Evolutionary conservation across 2,888 invertebrate species (phyloP), one percentile per base, ranked within the genome.

Genomic region (Tachystola acroxantha): DNA sequence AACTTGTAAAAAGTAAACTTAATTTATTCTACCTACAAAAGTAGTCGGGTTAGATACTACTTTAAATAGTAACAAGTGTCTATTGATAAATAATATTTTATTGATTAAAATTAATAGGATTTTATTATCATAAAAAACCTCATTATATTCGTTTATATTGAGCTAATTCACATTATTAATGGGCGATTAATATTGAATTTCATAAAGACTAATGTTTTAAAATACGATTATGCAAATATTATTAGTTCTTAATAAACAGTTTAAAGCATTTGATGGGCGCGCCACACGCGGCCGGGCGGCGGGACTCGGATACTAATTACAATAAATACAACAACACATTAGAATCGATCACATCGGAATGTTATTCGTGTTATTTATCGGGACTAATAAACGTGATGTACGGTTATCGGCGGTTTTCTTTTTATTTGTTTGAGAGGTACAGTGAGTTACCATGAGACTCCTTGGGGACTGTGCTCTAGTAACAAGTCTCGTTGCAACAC

Each of bases 221-320:
- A 74, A 79, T 66, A 68, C 65, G 68, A 79, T 85, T 85, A 85
- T 85, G 82, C 81, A 81, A 85, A 85, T 85, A 81, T 71, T 67
- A 84, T 82, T 78, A 72, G 76, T 80, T 81, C 70, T 69, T 81
- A 81, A 81, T 82, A 82, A 75, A 77, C 76, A 72, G 74, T 82
- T 79, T 71, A 64, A 30, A 25, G 57, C 3, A 66, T 69, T 70
- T 72, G 75, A 80, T 76, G 69, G 65, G 64, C 64, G 65, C 67
- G 67, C 71, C 71, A 65, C 78, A 71, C 75, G 65, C 58, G 59
- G 36, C 7, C 36, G 10, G n/a, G 16, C 38, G 31, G 24, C 32
- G 42, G 32, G 36, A 42, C 11, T n/a, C n/a, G n/a, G 42, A 36
- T 39, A 41, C 46, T 82, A 81, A 81, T 85, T 85, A 84, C 73